Conservation (phyloP, 2,888 invertebrate species). For the Hydropsyche betteni region DNA sequence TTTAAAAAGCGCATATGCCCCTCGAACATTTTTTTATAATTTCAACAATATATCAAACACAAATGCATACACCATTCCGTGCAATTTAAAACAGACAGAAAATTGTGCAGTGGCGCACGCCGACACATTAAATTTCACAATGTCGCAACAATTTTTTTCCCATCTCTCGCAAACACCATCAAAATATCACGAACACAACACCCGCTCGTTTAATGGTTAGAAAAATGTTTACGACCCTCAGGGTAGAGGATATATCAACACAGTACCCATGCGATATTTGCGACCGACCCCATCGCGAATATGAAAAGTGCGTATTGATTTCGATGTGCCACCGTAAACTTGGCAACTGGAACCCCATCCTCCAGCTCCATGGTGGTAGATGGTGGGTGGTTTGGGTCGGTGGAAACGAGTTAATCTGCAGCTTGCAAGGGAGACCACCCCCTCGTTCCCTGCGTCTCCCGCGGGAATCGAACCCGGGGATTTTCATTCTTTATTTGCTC, state of each 20-base stretch:
- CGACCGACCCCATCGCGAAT: constrained; percentile 38
- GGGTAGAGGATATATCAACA: background rate
- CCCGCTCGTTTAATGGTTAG: constrained; percentile 18
- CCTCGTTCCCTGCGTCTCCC: constrained; percentile 51
- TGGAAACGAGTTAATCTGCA: constrained; percentile 54
- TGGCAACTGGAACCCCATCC: constrained; percentile 12
- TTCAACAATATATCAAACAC: no score
- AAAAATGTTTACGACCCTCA: constrained; percentile 19
- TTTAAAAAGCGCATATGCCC: no score
- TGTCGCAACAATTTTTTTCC: background rate
- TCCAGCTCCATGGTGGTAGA: background rate
- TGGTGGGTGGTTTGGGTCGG: constrained; percentile 29
- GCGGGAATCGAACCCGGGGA: constrained; percentile 57
- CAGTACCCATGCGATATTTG: background rate
- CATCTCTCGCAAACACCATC: constrained; percentile 1
- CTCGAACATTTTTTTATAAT: no score
- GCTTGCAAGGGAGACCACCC: constrained; percentile 55
- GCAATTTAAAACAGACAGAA: background rate
- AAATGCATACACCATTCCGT: background rate
- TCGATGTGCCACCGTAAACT: constrained; percentile 21
- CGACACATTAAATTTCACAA: background rate
- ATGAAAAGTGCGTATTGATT: constrained; percentile 50
- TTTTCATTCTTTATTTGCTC: constrained; percentile 61
- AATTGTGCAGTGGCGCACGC: background rate
- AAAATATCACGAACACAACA: no score